Conservation (phyloP, 2,888 invertebrate species). For the Lasioglossum leucozonium region DNA sequence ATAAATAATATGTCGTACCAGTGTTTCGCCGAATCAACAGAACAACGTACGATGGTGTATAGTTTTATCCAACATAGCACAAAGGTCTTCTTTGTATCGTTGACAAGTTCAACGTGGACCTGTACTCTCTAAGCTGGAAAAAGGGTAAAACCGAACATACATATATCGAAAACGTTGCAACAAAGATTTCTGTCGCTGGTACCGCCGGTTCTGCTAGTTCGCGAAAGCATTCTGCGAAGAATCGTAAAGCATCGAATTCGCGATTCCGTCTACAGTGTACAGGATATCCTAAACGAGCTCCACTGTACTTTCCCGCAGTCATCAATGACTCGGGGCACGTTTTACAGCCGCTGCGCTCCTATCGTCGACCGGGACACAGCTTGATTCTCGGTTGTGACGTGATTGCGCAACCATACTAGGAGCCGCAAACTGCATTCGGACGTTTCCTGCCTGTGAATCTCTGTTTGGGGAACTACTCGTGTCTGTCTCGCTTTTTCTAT, state of each 20-base stretch:
- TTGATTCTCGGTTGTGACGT: not conserved
- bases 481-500: not conserved
- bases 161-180: not conserved
- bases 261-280: not conserved
- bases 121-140: not conserved
- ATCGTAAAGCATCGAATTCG: constrained; percentile 2
- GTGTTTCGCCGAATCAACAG: not conserved
- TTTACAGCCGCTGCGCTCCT: not conserved
- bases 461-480: not conserved
- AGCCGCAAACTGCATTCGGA: constrained; percentile 21
- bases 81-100: not conserved
- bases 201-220: not conserved
- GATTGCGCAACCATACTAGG: constrained; percentile 28
- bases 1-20: constrained; percentile 54
- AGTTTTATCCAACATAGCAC: not conserved
- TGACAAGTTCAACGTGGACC: not conserved
- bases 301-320: constrained; percentile 28
- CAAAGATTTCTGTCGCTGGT: not conserved
- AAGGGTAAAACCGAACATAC: not conserved
- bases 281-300: not conserved
- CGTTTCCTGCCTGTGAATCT: constrained; percentile 23
- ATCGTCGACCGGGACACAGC: not conserved
- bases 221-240: not conserved
- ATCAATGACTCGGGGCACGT: constrained; percentile 25
- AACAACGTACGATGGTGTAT: not conserved